A percentile compares a stretch with the other conserved stretches of the same genome.
These are phyloP conservation scores for Lynx canadensis DNA, from an alignment of 2,113 vertebrate genomes.

Conservation along the genomic window DNA sequence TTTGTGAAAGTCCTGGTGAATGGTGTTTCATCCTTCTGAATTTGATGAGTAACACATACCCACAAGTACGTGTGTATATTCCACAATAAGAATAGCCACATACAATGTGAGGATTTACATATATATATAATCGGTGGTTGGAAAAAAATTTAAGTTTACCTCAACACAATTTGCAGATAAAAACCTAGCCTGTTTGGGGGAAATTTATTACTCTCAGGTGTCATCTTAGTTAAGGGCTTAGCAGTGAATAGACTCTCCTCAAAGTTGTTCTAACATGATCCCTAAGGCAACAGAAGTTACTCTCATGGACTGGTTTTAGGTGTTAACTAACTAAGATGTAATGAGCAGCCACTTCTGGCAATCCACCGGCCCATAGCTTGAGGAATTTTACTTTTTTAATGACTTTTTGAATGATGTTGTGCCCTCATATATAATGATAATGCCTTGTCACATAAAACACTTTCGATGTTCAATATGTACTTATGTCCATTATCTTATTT, in stretches of 20 bases:
- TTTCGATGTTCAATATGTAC: background rate
- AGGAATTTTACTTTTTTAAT: background rate
- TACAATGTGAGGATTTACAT: background rate
- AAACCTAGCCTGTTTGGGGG: background rate
- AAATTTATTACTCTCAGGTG: background rate
- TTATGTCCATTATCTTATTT: background rate
- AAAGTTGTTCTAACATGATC: background rate
- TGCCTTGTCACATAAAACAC: background rate
- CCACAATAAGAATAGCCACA: background rate
- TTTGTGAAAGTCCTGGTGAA: background rate
- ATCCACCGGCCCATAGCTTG: background rate
- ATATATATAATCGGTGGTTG: background rate
- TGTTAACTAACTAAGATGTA: background rate
- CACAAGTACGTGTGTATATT: background rate
- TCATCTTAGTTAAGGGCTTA: background rate
- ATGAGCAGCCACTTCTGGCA: background rate
- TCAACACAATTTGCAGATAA: background rate
- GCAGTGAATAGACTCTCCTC: background rate
- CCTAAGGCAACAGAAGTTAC: background rate
- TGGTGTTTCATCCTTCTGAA: background rate
- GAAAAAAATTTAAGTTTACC: background rate
- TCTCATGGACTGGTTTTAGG: background rate
- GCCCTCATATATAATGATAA: background rate
- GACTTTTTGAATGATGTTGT: background rate
- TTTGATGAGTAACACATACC: background rate